Base-by-base conservation (phyloP, 2,888 invertebrate genomes). In the Raillietiella orientalis region DNA sequence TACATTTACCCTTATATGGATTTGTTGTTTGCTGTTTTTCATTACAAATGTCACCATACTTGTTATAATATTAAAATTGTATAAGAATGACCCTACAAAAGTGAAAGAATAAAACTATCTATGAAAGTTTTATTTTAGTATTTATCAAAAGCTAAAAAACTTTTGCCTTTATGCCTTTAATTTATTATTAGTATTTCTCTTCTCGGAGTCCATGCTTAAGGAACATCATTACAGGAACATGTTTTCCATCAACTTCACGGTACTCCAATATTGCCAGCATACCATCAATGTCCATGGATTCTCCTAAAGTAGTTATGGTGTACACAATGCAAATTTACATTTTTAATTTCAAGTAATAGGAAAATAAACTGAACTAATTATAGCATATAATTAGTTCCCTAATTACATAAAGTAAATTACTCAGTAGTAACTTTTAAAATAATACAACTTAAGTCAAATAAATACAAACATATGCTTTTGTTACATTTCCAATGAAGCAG, bases 111-210 rank as follows among this genome's bases (percentile, higher is more conserved):
- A n/a, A n/a, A n/a, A n/a, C n/a, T n/a, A n/a, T n/a, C n/a, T n/a
- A n/a, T n/a, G n/a, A n/a, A n/a, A n/a, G n/a, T n/a, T n/a, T n/a
- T n/a, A n/a, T n/a, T n/a, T n/a, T n/a, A n/a, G n/a, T n/a, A n/a
- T n/a, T n/a, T n/a, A n/a, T n/a, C n/a, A n/a, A n/a, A n/a, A n/a
- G n/a, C n/a, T n/a, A n/a, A n/a, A n/a, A n/a, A n/a, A n/a, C n/a
- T n/a, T n/a, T n/a, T n/a, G n/a, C n/a, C n/a, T n/a, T n/a, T n/a
- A n/a, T n/a, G n/a, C n/a, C n/a, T n/a, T n/a, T n/a, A n/a, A n/a
- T n/a, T n/a, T n/a, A n/a, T n/a, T n/a, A n/a, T 39, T 74, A 82
- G 54, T 72, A 75, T 53, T 93, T 90, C 53, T 90, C 87, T 48
- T 82, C 84, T 29, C 67, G 62, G 32, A 90, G 60, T 33, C 84